Conservation (phyloP, 2,797 vertebrate genomes). For the Mormyrus proboscirostris region DNA sequence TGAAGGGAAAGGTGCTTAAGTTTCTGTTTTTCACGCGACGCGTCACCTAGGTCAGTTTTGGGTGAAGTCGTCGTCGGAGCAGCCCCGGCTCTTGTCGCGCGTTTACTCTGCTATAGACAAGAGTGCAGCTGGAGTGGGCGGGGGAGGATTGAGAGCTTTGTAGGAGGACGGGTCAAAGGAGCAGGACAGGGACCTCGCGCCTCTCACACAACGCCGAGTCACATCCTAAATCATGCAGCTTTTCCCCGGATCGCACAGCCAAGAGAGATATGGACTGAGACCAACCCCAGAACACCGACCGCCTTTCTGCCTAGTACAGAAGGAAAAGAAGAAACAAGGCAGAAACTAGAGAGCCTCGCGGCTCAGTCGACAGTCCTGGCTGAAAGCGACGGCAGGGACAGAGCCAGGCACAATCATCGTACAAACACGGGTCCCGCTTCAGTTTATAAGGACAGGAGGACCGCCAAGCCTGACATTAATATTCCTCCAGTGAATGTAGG, state of each 20-base stretch:
- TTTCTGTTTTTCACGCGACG: not conserved
- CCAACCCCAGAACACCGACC: constrained; percentile 38
- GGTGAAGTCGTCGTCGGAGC: constrained; percentile 52
- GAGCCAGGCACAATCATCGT: constrained; percentile 26
- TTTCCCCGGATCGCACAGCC: constrained; percentile 20
- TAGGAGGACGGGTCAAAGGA: constrained; percentile 31
- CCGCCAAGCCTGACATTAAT: constrained; percentile 36
- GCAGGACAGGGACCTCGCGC: not conserved
- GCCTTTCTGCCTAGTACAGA: constrained; percentile 37
- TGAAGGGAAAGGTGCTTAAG: not conserved
- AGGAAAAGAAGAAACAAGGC: constrained; percentile 39
- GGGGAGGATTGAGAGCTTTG: constrained; percentile 47
- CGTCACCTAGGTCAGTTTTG: constrained; percentile 33
- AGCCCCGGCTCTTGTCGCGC: constrained; percentile 24
- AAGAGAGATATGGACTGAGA: constrained; percentile 36
- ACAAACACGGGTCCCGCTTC: not conserved
- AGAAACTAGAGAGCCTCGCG: constrained; percentile 50
- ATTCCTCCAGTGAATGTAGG: not conserved
- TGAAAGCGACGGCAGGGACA: constrained; percentile 37
- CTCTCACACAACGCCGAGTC: constrained; percentile 34
- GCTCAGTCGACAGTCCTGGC: constrained; percentile 50
- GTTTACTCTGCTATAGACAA: constrained; percentile 32
- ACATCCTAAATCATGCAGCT: constrained; percentile 52
- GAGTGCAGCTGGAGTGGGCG: not conserved
- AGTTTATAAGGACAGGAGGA: constrained; percentile 9